Conservation (phyloP, 2,113 vertebrate species). For the Macquaria ambigua region DNA sequence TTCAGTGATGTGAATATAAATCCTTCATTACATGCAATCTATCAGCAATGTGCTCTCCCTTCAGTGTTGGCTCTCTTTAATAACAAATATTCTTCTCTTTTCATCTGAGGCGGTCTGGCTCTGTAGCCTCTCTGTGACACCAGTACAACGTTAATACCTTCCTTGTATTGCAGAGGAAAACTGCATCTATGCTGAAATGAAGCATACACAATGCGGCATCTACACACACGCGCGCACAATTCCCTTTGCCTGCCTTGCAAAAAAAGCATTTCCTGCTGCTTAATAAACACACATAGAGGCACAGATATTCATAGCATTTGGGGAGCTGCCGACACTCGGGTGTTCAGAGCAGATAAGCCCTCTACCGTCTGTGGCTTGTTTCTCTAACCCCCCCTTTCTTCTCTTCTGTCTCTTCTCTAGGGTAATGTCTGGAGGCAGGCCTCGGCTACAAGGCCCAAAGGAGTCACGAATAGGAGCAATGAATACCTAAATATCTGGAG, state of each 20-base stretch:
- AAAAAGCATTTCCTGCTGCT: slow-evolving; percentile 49
- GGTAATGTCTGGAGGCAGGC: slow-evolving; percentile 63
- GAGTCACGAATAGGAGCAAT: slow-evolving; percentile 60
- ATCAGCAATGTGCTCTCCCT: slow-evolving; percentile 39
- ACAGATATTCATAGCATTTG: slow-evolving; percentile 69
- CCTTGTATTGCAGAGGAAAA: slow-evolving; percentile 42
- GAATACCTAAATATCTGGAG: slow-evolving; percentile 75
- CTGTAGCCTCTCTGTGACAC: slow-evolving; percentile 60
- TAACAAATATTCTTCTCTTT: slow-evolving; percentile 56
- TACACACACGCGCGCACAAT: slow-evolving; percentile 11
- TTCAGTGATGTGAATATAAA: slow-evolving; percentile 64
- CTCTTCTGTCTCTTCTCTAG: slow-evolving; percentile 57
- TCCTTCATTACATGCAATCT: slow-evolving; percentile 61
- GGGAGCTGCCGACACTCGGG: slow-evolving; percentile 68
- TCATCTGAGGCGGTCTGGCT: slow-evolving; percentile 52
- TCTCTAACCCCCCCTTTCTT: slow-evolving; percentile 57
- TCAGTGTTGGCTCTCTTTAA: slow-evolving; percentile 48
- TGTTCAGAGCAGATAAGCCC: slow-evolving; percentile 79
- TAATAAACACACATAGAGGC: slow-evolving; percentile 70
- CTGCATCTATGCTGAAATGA: slow-evolving; percentile 54
- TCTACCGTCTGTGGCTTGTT: slow-evolving; percentile 59
- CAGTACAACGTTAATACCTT: slow-evolving; percentile 57
- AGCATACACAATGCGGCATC: slow-evolving; percentile 44
- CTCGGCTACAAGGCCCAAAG: slow-evolving; percentile 59
- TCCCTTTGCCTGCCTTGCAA: slow-evolving; percentile 52